Percentiles rank a stretch among this genome's conserved stretches.
phyloP scores from a whole-genome alignment of 1,140 invertebrate genomes.

The Centruroides sculpturatus region DNA sequence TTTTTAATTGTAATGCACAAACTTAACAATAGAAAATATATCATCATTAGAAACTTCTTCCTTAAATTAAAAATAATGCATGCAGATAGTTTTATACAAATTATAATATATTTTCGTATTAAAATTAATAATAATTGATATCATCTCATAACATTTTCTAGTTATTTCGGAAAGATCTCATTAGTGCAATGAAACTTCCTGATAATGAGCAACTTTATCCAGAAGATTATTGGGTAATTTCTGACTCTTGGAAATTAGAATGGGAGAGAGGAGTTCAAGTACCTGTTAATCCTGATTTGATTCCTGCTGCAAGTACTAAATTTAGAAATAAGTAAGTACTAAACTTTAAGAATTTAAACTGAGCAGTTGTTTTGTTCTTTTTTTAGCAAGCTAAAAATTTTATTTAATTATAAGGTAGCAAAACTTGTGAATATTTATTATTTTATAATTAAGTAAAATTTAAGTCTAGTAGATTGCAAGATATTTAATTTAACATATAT shows the following conservation, averaged over 20 bases:
- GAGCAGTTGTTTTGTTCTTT: neutral
- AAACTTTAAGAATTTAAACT: neutral
- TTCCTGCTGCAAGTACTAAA: conserved; percentile 73
- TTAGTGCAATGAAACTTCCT: conserved; percentile 97
- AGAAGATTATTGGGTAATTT: conserved; percentile 87
- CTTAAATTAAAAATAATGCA: too few relatives aligned
- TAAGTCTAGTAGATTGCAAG: too few relatives aligned
- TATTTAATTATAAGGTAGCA: conserved; percentile 1
- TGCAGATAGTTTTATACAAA: too few relatives aligned
- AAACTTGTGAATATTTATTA: conserved; percentile 1
- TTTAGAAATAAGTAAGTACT: conserved; percentile 21
- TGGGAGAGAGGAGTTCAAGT: conserved; percentile 95
- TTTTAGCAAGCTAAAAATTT: conserved; percentile 2
- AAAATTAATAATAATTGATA: too few relatives aligned
- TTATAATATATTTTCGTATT: too few relatives aligned
- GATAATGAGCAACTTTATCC: conserved; percentile 81
- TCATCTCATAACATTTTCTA: conserved; percentile 16
- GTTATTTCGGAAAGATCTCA: conserved; percentile 86
- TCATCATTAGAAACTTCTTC: too few relatives aligned
- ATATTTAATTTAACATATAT: too few relatives aligned
- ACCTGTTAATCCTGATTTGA: conserved; percentile 41
- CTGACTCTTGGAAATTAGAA: conserved; percentile 95
- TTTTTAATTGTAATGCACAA: too few relatives aligned
- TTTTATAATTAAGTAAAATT: too few relatives aligned
- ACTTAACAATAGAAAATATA: too few relatives aligned